Evolutionary conservation across 2,888 invertebrate species (phyloP), one percentile per base, ranked within the genome.

Genomic region (Drosophila buzzatii): DNA sequence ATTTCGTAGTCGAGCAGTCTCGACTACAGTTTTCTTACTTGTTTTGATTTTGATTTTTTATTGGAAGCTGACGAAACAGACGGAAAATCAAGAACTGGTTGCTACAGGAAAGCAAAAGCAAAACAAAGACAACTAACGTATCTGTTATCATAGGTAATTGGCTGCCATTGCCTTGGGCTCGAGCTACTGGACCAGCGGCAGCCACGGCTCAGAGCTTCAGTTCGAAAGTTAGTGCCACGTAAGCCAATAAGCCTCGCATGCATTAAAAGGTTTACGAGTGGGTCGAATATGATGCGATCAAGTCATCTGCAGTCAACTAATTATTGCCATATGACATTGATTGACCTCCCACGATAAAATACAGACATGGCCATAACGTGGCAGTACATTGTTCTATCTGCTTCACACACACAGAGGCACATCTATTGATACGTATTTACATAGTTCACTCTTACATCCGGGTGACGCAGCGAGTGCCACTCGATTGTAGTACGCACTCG

Each of bases 61-160:
- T 74, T 79, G 70, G 67, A 70, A 68, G 58, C 74, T 77, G 79
- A 79, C 68, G 82, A 83, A 83, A 47, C 10, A 23, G n/a, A 81
- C 61, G 52, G 42, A 63, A 63, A 60, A 59, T 60, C 59, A 31
- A 73, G 76, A 82, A 88, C 88, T 77, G 85, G 73, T 85, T 82
- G 77, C 85, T 35, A 52, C 51, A 82, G 3, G 14, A 16, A 27
- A 7, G 77, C 83, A 20, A 16, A 27, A 7, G 77, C 83, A 85
- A 70, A 82, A 85, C 44, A 20, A 44, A 44, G 14, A 23, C 1
- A 23, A 80, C 81, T 83, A 72, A 83, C 76, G 70, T 77, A 66
- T 80, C 62, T 82, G 80, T 84, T 84, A 85, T 88, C 83, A 75
- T 82, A 74, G 82, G 83, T 85, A 84, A 84, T 88, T 84, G 83